Conservation (phyloP, 1,140 invertebrate genomes). For the Ridgeia piscesae region DNA sequence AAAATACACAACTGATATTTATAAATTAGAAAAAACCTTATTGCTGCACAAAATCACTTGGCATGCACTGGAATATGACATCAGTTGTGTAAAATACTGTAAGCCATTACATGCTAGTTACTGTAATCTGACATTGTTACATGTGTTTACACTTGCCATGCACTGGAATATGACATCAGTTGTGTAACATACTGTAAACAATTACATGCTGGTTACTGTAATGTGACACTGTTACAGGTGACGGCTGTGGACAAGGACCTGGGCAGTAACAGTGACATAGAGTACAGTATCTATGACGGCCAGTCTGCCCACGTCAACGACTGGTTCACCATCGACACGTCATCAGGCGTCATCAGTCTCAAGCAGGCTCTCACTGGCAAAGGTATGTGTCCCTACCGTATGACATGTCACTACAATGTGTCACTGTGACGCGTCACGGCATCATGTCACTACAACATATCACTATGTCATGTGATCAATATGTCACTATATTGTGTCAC, state of each 20-base stretch:
- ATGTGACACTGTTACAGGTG: slow-evolving; percentile 61
- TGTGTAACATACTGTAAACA: neutral
- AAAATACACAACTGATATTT: neutral
- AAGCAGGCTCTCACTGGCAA: slow-evolving; percentile 8
- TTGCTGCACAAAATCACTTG: neutral
- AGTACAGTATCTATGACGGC: slow-evolving; percentile 58
- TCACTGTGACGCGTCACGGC: neutral
- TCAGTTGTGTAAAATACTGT: neutral
- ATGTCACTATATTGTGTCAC: no score
- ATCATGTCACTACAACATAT: no score
- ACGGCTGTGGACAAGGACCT: slow-evolving; percentile 72
- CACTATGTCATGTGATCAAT: no score
- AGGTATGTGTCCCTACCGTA: neutral
- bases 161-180: no score
- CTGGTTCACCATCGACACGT: neutral
- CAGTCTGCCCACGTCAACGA: slow-evolving; percentile 23
- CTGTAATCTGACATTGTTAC: no score
- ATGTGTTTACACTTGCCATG: no score
- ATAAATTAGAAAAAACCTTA: neutral
- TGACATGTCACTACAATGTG: slow-evolving; percentile 10
- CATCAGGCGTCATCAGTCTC: neutral
- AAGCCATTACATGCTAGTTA: neutral
- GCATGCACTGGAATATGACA: no score
- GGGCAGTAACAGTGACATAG: slow-evolving; percentile 40
- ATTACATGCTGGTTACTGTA: neutral